Percentiles rank a stretch among this genome's conserved stretches.
These are phyloP conservation scores for Aurelia sp. DNA, from an alignment of 30 jellyfish, hydroid and myxozoan genomes.

Conservation along the genomic window DNA sequence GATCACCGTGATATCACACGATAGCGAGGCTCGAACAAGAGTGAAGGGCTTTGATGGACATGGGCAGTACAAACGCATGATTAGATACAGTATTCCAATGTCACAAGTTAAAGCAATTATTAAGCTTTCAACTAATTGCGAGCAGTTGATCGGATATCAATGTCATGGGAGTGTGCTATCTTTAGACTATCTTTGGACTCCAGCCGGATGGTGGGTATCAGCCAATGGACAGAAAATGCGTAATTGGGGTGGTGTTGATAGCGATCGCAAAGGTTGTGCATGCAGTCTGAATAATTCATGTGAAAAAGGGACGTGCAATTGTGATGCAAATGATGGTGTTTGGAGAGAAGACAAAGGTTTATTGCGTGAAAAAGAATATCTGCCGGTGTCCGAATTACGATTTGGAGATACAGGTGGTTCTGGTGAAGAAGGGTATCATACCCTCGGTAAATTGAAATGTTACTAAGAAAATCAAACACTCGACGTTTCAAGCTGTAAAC, in stretches of 20 bases:
- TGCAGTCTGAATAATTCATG: slow-evolving; percentile 3
- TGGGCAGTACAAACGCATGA: background rate
- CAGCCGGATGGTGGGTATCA: no score
- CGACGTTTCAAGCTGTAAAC: no score
- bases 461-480: no score
- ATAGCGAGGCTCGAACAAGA: no score
- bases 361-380: slow-evolving; percentile 6
- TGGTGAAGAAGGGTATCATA: slow-evolving; percentile 3
- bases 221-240: no score
- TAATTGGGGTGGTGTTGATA: no score
- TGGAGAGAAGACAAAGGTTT: slow-evolving; percentile 24
- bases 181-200: no score
- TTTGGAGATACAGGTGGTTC: slow-evolving; percentile 55
- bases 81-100: background rate
- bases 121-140: background rate
- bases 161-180: slow-evolving; percentile 7
- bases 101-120: slow-evolving; percentile 9
- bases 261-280: slow-evolving; percentile 26
- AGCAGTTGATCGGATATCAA: slow-evolving; percentile 1
- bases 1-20: background rate
- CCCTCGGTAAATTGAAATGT: slow-evolving; percentile 25
- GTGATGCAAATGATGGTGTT: slow-evolving; percentile 35
- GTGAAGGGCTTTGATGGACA: slow-evolving; percentile 3
- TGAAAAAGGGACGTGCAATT: slow-evolving; percentile 5
- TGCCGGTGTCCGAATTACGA: slow-evolving; percentile 43